Conservation (phyloP, 1,140 invertebrate species). For the Streblospio benedicti region DNA sequence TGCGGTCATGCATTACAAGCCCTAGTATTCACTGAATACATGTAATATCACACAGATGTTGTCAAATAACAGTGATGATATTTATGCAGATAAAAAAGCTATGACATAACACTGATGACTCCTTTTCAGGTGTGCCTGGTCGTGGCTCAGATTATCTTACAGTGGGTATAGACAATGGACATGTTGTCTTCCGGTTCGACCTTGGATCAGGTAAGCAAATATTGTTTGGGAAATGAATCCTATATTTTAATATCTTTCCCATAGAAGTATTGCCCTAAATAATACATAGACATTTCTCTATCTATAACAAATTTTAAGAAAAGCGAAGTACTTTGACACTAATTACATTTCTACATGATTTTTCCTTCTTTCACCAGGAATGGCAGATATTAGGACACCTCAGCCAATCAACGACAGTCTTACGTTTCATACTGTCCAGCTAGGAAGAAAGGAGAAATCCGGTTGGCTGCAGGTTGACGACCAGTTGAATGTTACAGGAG, state of each 20-base stretch:
- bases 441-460: not conserved
- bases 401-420: not conserved
- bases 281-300: too few species aligned
- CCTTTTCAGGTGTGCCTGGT: not conserved
- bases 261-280: too few species aligned
- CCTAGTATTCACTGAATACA: too few species aligned
- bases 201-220: constrained; percentile 9
- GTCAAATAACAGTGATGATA: too few species aligned
- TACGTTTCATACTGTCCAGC: not conserved
- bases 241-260: too few species aligned
- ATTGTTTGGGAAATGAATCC: not conserved
- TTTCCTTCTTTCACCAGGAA: not conserved
- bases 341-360: too few species aligned
- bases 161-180: not conserved
- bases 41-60: too few species aligned
- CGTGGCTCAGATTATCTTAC: constrained; percentile 4
- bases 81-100: too few species aligned
- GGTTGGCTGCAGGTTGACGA: constrained; percentile 5
- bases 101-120: too few species aligned
- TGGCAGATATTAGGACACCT: not conserved
- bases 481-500: constrained; percentile 1
- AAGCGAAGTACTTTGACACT: too few species aligned
- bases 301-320: too few species aligned
- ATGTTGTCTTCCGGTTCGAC: constrained; percentile 4
- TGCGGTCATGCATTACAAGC: too few species aligned